Percentiles rank a stretch among this genome's conserved stretches.
phyloP scores from a whole-genome alignment of 2,888 invertebrate genomes.

The Epirrhoe alternata region DNA sequence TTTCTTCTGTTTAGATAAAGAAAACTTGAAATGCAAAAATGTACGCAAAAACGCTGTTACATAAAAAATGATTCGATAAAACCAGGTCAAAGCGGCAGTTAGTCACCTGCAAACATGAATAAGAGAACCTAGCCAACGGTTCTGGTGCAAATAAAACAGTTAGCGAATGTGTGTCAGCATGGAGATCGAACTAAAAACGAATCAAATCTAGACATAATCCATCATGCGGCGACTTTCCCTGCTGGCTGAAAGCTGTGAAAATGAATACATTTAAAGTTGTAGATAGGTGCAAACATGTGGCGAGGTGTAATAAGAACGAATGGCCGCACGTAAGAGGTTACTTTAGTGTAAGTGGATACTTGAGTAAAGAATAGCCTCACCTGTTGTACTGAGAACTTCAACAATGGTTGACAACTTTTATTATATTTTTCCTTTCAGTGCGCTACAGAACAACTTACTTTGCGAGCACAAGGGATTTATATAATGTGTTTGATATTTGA shows the following conservation, averaged over 20 bases:
- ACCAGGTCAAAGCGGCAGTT: constrained; percentile 17
- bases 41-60: background rate
- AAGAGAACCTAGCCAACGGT: constrained; percentile 11
- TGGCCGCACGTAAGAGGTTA: constrained; percentile 49
- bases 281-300: constrained; percentile 35
- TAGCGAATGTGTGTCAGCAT: constrained; percentile 24
- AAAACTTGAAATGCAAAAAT: no score
- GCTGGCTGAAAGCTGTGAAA: constrained; percentile 39
- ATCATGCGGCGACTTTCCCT: constrained; percentile 20
- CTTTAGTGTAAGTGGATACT: constrained; percentile 46
- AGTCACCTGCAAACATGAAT: constrained; percentile 28
- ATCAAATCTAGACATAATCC: constrained; percentile 30
- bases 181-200: constrained; percentile 24
- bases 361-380: constrained; percentile 50
- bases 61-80: constrained; percentile 12
- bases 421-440: constrained; percentile 38
- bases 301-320: constrained; percentile 51
- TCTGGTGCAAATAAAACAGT: constrained; percentile 26
- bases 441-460: constrained; percentile 10
- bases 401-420: constrained; percentile 41
- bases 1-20: no score
- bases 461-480: background rate
- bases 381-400: constrained; percentile 48
- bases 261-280: constrained; percentile 22
- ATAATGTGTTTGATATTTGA: background rate